Evolutionary conservation across 2,113 vertebrate genomes (phyloP).

Genomic region (Cynocephalus volans): DNA sequence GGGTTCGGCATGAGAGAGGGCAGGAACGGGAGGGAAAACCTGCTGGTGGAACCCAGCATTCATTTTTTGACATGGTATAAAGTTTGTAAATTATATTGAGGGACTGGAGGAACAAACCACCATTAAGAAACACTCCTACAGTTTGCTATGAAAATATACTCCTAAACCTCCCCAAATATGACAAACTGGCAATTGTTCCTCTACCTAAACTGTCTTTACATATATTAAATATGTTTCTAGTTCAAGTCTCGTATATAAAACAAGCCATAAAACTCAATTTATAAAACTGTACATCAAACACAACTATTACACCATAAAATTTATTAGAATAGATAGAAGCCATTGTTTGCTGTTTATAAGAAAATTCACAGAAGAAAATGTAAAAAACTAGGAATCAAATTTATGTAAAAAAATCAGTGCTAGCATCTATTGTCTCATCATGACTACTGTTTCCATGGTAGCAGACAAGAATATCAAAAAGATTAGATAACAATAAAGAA

Average conservation of each 20-base stretch:
- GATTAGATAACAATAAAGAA: background rate
- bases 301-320: conserved; percentile 9
- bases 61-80: background rate
- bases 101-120: background rate
- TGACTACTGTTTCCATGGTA: conserved; percentile 11
- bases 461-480: background rate
- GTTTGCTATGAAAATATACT: background rate
- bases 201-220: background rate
- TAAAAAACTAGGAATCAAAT: conserved; percentile 30
- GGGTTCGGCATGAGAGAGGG: too few species aligned
- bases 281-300: conserved; percentile 28
- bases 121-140: background rate
- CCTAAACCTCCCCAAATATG: background rate
- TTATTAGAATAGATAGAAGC: background rate
- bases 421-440: background rate
- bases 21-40: too few species aligned
- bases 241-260: conserved; percentile 4
- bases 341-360: background rate
- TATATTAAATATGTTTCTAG: conserved; percentile 49
- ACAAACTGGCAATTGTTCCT: background rate
- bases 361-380: background rate
- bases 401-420: conserved; percentile 38
- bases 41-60: background rate
- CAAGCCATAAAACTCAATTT: conserved; percentile 37
- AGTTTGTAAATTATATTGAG: background rate